Evolutionary conservation across 2,113 vertebrate genomes (phyloP).

Genomic region (Hyperopisus bebe): DNA sequence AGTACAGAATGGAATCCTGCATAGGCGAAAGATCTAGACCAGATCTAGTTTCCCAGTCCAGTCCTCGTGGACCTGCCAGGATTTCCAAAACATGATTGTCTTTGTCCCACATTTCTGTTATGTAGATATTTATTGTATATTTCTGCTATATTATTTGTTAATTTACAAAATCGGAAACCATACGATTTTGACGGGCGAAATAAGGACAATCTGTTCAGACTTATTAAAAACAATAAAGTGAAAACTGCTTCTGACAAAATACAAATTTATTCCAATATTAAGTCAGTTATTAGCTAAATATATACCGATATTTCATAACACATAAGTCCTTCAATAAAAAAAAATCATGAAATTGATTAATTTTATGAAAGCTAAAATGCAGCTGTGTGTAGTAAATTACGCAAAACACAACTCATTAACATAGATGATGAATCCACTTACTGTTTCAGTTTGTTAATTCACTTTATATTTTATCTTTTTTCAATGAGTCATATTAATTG

Average conservation of each 20-base stretch:
- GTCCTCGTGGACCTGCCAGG: background rate
- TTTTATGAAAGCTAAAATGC: background rate
- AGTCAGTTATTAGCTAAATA: background rate
- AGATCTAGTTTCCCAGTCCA: background rate
- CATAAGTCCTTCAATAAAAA: background rate
- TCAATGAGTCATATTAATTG: background rate
- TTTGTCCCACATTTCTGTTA: background rate
- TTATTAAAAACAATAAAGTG: background rate
- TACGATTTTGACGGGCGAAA: background rate
- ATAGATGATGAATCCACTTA: background rate
- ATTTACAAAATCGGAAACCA: background rate
- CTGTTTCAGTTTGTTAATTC: background rate
- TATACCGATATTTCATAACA: background rate
- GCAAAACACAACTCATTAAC: background rate
- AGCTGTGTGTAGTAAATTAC: background rate
- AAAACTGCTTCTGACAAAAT: slow-evolving; percentile 7
- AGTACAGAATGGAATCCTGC: background rate
- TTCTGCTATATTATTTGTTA: background rate
- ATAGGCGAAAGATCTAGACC: background rate
- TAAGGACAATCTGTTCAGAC: background rate
- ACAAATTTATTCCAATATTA: background rate
- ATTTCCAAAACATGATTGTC: background rate
- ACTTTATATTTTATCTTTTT: background rate
- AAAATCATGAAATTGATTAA: background rate
- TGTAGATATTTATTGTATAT: background rate